These are phyloP conservation scores for Macrosteles quadrilineatus DNA, from an alignment of 1,140 invertebrate genomes.

Conservation along the genomic window DNA sequence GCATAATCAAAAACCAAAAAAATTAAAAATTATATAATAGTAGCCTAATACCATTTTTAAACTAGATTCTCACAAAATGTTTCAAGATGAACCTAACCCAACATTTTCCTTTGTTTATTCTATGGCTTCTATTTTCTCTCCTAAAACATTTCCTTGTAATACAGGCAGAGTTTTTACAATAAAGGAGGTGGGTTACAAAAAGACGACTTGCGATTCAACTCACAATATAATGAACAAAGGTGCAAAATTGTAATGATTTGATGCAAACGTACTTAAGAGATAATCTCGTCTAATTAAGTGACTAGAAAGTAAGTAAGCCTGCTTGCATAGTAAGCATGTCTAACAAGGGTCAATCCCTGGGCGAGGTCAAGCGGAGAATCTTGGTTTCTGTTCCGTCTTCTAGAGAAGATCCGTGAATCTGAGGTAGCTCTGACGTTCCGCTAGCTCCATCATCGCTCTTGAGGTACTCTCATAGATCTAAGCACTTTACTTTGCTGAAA, in stretches of 20 bases:
- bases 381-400: slow-evolving; percentile 5
- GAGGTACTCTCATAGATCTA: slow-evolving; percentile 65
- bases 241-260: slow-evolving; percentile 5
- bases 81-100: no score
- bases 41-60: no score
- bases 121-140: no score
- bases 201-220: background rate
- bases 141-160: no score
- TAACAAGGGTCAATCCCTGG: background rate
- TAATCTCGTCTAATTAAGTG: background rate
- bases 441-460: slow-evolving; percentile 58
- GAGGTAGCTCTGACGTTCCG: slow-evolving; percentile 31
- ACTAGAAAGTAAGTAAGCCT: slow-evolving; percentile 11
- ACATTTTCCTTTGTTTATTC: no score
- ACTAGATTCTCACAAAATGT: no score
- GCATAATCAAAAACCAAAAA: no score
- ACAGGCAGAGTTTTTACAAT: no score
- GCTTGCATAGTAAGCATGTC: slow-evolving; percentile 22
- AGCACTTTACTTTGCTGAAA: slow-evolving; percentile 72
- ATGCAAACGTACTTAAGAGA: slow-evolving; percentile 14
- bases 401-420: background rate
- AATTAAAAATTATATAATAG: no score
- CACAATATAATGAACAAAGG: slow-evolving; percentile 16
- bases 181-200: background rate
- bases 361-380: slow-evolving; percentile 3